Conservation (phyloP, 1,140 invertebrate genomes). For the Drosophila novamexicana region DNA sequence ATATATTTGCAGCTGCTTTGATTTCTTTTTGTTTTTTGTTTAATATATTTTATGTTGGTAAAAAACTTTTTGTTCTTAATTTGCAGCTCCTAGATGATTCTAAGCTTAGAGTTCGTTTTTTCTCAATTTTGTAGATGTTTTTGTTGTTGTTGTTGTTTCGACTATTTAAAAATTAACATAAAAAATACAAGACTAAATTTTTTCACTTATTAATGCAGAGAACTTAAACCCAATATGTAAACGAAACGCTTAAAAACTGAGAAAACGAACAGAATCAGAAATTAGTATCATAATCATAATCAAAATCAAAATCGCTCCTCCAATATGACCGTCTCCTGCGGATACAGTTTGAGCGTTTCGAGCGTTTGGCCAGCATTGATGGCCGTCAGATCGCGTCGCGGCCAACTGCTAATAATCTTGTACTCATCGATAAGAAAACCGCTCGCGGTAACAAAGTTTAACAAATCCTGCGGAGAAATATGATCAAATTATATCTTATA, state of each 20-base stretch:
- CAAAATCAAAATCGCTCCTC: constrained; percentile 91
- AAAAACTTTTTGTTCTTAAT: constrained; percentile 34
- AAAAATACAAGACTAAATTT: constrained; percentile 45
- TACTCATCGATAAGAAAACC: constrained; percentile 94
- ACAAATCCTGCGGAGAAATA: constrained; percentile 87
- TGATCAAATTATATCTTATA: constrained; percentile 9
- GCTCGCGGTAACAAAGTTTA: constrained; percentile 94
- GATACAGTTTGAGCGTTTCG: constrained; percentile 92
- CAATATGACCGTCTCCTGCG: constrained; percentile 96
- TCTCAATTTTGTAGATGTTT: constrained; percentile 5
- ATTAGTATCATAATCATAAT: constrained; percentile 36
- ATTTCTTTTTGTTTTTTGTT: background rate
- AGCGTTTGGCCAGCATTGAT: constrained; percentile 91
- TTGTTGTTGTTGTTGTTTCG: constrained; percentile 18
- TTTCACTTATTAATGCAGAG: constrained; percentile 32
- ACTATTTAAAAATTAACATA: constrained; percentile 36
- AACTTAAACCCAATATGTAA: constrained; percentile 44
- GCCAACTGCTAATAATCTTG: constrained; percentile 96
- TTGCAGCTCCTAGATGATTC: constrained; percentile 18
- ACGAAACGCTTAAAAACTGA: constrained; percentile 44
- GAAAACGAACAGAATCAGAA: constrained; percentile 39
- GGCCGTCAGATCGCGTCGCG: constrained; percentile 94
- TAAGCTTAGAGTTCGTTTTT: constrained; percentile 5
- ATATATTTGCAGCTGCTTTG: constrained; percentile 23
- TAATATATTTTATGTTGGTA: constrained; percentile 30